Percentiles rank a stretch among this genome's conserved stretches.
phyloP scores from a whole-genome alignment of 2,797 vertebrate genomes.

The Sorex maritimensis region DNA sequence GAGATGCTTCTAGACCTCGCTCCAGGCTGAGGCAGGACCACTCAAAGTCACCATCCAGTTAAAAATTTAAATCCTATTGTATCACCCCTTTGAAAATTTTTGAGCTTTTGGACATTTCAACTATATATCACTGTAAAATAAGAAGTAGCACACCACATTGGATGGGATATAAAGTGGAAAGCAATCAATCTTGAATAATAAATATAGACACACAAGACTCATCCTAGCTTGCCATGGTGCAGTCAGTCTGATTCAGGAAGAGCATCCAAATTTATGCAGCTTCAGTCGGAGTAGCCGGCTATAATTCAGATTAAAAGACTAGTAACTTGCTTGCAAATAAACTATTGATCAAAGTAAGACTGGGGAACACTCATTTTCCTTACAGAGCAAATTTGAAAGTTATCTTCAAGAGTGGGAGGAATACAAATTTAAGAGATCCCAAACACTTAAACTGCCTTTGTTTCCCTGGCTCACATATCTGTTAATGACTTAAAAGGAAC shows the following conservation, averaged over 20 bases:
- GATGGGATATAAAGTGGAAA: too few relatives aligned
- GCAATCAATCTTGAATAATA: too few relatives aligned
- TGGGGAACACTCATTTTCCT: constrained; percentile 56
- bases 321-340: constrained; percentile 37
- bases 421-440: constrained; percentile 39
- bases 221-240: background rate
- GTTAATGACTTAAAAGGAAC: background rate
- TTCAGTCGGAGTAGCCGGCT: background rate
- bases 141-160: too few relatives aligned
- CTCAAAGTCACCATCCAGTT: too few relatives aligned
- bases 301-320: constrained; percentile 39
- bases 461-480: background rate
- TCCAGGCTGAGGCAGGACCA: too few relatives aligned
- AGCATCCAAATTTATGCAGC: background rate
- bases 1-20: too few relatives aligned
- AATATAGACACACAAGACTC: too few relatives aligned
- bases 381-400: constrained; percentile 27
- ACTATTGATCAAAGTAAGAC: background rate
- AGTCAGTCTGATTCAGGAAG: background rate
- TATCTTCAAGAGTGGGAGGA: background rate
- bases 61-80: too few relatives aligned
- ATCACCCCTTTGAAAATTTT: too few relatives aligned
- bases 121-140: too few relatives aligned
- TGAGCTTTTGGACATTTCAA: too few relatives aligned
- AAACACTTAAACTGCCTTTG: background rate